These are phyloP conservation scores for Rhincodon typus DNA, from an alignment of 2,797 vertebrate species.

Conservation along the genomic window DNA sequence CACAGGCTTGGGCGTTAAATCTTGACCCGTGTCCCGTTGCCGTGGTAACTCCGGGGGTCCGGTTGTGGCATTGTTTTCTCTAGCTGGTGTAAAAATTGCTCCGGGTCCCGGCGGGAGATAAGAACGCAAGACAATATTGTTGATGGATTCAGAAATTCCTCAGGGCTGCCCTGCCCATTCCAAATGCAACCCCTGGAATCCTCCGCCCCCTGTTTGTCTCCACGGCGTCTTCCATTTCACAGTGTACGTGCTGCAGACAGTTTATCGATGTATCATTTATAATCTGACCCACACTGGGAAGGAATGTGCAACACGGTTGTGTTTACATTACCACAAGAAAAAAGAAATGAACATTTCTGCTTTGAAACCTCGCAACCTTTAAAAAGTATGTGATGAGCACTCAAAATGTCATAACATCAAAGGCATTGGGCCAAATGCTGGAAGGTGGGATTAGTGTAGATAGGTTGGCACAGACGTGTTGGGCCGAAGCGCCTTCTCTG, in stretches of 20 bases:
- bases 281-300: not conserved
- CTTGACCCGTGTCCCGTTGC: slow-evolving; percentile 27
- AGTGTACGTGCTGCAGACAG: no score
- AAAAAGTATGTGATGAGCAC: no score
- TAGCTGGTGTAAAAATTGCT: slow-evolving; percentile 13
- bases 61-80: not conserved
- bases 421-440: no score
- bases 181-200: not conserved
- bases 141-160: not conserved
- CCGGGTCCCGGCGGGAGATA: not conserved
- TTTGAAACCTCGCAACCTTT: no score
- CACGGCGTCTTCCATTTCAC: not conserved
- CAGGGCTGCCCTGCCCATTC: not conserved
- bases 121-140: not conserved
- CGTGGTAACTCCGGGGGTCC: not conserved
- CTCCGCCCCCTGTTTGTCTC: not conserved
- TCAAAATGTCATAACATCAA: no score
- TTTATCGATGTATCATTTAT: not conserved
- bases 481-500: no score
- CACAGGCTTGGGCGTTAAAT: slow-evolving; percentile 4
- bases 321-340: not conserved
- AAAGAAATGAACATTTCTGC: not conserved
- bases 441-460: no score
- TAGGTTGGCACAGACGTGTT: no score
- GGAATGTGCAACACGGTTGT: not conserved